Percentiles rank a stretch among this genome's conserved stretches.
phyloP scores from a whole-genome alignment of 1,140 invertebrate genomes.

The Danaus plexippus region DNA sequence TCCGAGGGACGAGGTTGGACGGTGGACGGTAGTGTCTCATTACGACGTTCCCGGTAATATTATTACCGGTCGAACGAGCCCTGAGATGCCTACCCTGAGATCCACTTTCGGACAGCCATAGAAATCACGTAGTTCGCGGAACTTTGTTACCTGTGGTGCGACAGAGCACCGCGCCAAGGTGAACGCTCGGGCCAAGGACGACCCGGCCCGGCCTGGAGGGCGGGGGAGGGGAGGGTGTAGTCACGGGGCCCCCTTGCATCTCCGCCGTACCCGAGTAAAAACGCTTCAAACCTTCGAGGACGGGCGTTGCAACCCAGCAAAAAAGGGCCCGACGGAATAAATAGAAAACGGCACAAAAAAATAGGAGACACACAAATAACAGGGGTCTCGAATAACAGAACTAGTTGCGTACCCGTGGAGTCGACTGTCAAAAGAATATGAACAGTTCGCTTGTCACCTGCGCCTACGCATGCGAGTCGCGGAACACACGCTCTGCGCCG shows the following conservation, averaged over 20 bases:
- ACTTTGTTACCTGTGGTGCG: conserved; percentile 69
- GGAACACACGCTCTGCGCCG: conserved; percentile 27
- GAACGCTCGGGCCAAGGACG: conserved; percentile 69
- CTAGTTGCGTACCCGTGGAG: conserved; percentile 36
- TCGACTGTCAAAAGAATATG: conserved; percentile 31
- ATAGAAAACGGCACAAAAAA: conserved; percentile 56
- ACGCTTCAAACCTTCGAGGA: conserved; percentile 55
- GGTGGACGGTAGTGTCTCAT: conserved; percentile 51
- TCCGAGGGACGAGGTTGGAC: conserved; percentile 11
- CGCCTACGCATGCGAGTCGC: conserved; percentile 52
- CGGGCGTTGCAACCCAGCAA: conserved; percentile 55
- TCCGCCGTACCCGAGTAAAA: conserved; percentile 44
- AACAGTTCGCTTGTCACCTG: conserved; percentile 58
- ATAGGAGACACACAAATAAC: conserved; percentile 55
- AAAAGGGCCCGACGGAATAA: conserved; percentile 66
- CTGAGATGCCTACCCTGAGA: conserved; percentile 46
- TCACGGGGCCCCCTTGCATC: conserved; percentile 24
- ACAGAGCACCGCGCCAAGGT: conserved; percentile 65
- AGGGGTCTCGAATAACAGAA: conserved; percentile 59
- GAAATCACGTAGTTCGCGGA: conserved; percentile 70
- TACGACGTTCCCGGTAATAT: conserved; percentile 58
- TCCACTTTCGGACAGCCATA: conserved; percentile 66
- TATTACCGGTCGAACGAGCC: conserved; percentile 46
- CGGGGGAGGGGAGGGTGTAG: conserved; percentile 17
- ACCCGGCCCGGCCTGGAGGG: conserved; percentile 28